These are phyloP conservation scores for Camptogramma bilineatum DNA, from an alignment of 2,888 invertebrate genomes.

Conservation along the genomic window DNA sequence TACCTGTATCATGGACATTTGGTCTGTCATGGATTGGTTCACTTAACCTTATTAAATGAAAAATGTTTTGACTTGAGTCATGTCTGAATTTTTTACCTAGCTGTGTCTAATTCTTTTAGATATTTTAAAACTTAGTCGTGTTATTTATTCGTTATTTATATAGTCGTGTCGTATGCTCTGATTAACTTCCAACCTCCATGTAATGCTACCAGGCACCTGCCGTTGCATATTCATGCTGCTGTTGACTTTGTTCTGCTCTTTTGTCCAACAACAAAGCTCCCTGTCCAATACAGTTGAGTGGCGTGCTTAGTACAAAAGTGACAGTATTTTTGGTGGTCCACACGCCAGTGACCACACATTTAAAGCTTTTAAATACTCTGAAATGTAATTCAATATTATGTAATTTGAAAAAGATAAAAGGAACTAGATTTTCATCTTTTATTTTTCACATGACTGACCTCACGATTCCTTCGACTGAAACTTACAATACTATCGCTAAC, in stretches of 20 bases:
- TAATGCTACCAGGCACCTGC: slow-evolving; percentile 35
- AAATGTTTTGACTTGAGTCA: too few species aligned
- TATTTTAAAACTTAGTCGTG: too few species aligned
- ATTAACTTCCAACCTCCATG: slow-evolving; percentile 12
- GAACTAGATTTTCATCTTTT: too few species aligned
- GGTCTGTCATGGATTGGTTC: too few species aligned
- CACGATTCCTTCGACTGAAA: too few species aligned
- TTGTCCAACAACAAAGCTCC: slow-evolving; percentile 39
- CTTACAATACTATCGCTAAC: too few species aligned
- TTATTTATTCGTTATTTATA: too few species aligned
- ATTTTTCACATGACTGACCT: too few species aligned
- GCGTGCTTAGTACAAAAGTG: slow-evolving; percentile 12
- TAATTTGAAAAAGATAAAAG: background rate
- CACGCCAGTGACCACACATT: background rate
- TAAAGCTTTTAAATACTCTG: slow-evolving; percentile 1
- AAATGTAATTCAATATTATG: background rate
- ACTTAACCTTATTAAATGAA: too few species aligned
- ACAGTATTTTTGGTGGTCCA: slow-evolving; percentile 22
- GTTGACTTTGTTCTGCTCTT: slow-evolving; percentile 37
- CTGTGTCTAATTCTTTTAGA: too few species aligned
- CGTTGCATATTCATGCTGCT: slow-evolving; percentile 42
- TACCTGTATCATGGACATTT: background rate
- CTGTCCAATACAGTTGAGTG: slow-evolving; percentile 16
- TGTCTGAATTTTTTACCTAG: too few species aligned
- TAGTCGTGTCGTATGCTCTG: slow-evolving; percentile 25